phyloP scores from a whole-genome alignment of 2,888 invertebrate species.

The Spodoptera exigua region DNA sequence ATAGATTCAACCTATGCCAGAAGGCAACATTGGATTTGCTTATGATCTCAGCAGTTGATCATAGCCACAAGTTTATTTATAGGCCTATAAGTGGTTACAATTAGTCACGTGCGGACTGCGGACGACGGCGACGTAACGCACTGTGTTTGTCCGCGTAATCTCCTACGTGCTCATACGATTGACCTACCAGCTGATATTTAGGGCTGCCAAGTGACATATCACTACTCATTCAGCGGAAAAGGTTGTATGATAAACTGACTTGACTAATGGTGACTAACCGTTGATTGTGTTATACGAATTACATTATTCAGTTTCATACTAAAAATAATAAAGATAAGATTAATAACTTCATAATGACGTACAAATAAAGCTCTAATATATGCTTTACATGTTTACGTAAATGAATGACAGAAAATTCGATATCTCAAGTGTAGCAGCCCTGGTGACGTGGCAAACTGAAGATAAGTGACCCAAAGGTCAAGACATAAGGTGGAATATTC shows the following conservation, averaged over 20 bases:
- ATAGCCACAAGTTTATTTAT: conserved; percentile 62
- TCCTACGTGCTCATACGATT: conserved; percentile 55
- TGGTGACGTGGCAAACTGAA: conserved; percentile 41
- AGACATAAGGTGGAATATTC: conserved; percentile 62
- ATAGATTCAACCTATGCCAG: conserved; percentile 9
- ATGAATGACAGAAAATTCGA: not conserved
- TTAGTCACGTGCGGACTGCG: conserved; percentile 59
- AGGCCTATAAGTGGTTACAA: conserved; percentile 56
- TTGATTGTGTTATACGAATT: too few relatives aligned
- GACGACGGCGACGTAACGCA: conserved; percentile 45
- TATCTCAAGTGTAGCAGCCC: conserved; percentile 43
- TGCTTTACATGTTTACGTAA: too few relatives aligned
- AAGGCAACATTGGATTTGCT: conserved; percentile 19
- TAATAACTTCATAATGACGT: too few relatives aligned
- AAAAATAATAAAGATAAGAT: too few relatives aligned
- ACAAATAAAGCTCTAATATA: too few relatives aligned
- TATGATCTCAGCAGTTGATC: conserved; percentile 47
- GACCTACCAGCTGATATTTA: conserved; percentile 61
- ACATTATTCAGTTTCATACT: too few relatives aligned
- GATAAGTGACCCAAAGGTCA: conserved; percentile 61
- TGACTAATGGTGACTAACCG: too few relatives aligned
- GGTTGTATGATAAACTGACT: too few relatives aligned
- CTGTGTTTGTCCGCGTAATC: conserved; percentile 55
- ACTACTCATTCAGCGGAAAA: not conserved
- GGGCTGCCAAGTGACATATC: conserved; percentile 28